Evolutionary conservation across 1,140 invertebrate genomes (phyloP).

Genomic region (Planococcus citri): DNA sequence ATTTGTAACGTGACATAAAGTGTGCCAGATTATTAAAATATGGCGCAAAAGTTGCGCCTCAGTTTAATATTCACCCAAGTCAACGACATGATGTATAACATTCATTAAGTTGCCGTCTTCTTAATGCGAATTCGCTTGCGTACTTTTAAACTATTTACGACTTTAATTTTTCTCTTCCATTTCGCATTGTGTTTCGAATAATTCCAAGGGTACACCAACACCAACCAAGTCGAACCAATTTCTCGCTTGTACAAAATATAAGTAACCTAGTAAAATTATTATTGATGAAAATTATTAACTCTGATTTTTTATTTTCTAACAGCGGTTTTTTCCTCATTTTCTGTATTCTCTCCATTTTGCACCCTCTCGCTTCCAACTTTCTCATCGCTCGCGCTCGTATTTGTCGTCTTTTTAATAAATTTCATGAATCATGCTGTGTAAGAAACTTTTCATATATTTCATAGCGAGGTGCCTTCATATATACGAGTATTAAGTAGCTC

Average conservation of each 20-base stretch:
- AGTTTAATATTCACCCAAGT: conserved; percentile 5
- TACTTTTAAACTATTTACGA: neutral
- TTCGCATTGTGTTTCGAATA: neutral
- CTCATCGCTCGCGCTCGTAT: too few relatives aligned
- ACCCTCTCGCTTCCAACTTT: too few relatives aligned
- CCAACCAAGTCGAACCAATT: neutral
- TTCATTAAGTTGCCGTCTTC: neutral
- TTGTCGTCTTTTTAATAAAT: too few relatives aligned
- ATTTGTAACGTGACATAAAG: neutral
- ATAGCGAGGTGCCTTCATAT: too few relatives aligned
- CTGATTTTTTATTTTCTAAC: neutral
- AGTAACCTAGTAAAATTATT: neutral
- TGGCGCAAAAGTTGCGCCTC: neutral
- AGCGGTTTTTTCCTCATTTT: neutral
- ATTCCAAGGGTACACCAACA: neutral
- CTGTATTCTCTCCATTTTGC: neutral
- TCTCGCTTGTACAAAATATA: neutral
- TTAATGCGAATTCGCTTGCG: conserved; percentile 2
- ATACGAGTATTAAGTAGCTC: too few relatives aligned
- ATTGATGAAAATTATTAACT: conserved; percentile 1
- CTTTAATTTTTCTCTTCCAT: neutral
- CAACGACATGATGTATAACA: neutral
- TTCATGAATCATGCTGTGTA: too few relatives aligned
- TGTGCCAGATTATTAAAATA: neutral
- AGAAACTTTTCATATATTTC: too few relatives aligned